These are phyloP conservation scores for Lithophane leautieri DNA, from an alignment of 2,888 invertebrate species.

Conservation along the genomic window DNA sequence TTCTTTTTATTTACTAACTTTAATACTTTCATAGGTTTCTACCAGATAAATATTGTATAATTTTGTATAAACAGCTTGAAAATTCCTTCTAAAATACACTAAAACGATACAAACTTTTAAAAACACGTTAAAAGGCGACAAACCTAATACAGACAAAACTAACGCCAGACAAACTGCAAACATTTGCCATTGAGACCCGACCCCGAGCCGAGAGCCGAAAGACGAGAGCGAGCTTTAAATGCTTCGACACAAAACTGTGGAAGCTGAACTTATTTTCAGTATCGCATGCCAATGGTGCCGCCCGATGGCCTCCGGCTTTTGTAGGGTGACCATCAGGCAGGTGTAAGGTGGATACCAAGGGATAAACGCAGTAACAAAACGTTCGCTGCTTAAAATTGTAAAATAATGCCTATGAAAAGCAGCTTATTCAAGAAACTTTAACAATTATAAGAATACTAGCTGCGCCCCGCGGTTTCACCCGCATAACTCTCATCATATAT, in stretches of 20 bases:
- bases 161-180: conserved; percentile 48
- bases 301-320: conserved; percentile 41
- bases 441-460: too few species aligned
- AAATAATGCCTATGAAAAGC: neutral
- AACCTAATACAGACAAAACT: conserved; percentile 31
- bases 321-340: conserved; percentile 26
- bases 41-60: neutral
- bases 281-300: conserved; percentile 56
- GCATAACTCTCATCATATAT: too few species aligned
- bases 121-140: conserved; percentile 23
- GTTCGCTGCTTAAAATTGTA: neutral
- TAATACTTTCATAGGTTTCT: neutral
- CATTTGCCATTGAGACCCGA: conserved; percentile 43
- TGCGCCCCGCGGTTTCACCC: too few species aligned
- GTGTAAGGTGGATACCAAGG: neutral
- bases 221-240: conserved; percentile 51
- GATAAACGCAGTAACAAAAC: too few species aligned
- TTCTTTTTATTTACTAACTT: neutral
- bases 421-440: neutral
- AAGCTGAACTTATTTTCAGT: conserved; percentile 62
- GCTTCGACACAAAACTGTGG: conserved; percentile 58
- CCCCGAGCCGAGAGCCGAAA: conserved; percentile 22
- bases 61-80: neutral
- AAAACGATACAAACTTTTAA: conserved; percentile 11
- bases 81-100: neutral